Evolutionary conservation across 2,888 invertebrate species (phyloP).

Genomic region (Spodoptera littoralis): DNA sequence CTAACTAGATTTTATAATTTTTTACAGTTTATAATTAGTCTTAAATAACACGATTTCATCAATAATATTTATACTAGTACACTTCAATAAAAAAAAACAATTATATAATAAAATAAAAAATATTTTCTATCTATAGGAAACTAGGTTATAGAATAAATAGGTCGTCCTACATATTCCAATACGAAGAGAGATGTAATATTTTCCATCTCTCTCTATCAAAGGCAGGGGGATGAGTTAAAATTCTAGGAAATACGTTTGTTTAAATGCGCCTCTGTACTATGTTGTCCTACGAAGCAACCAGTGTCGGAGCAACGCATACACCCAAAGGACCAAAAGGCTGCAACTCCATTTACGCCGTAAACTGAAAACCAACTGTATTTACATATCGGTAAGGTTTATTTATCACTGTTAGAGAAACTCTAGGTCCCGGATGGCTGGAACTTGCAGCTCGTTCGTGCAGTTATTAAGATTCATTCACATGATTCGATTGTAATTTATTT

Average conservation of each 20-base stretch:
- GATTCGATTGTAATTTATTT: conserved; percentile 30
- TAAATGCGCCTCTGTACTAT: conserved; percentile 48
- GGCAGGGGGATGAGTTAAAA: conserved; percentile 18
- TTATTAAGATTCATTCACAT: conserved; percentile 47
- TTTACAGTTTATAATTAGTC: no score
- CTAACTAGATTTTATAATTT: no score
- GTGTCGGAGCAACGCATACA: conserved; percentile 31
- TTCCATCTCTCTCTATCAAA: conserved; percentile 36
- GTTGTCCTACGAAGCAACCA: conserved; percentile 44
- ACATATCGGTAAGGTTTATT: conserved; percentile 17
- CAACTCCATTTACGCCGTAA: conserved; percentile 19
- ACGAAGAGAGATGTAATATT: no score
- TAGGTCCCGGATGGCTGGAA: conserved; percentile 31
- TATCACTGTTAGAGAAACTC: conserved; percentile 3
- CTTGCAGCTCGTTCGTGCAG: conserved; percentile 31
- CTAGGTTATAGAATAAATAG: no score
- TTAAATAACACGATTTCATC: no score
- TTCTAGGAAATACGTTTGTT: conserved; percentile 31
- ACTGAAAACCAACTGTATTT: conserved; percentile 35
- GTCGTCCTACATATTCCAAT: conserved; percentile 1
- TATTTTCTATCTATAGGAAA: no score
- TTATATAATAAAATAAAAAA: no score
- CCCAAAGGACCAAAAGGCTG: conserved; percentile 35
- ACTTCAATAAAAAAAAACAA: no score
- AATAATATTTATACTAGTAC: no score